A percentile compares a stretch with the other conserved stretches of the same genome.
Conservation (phyloP, 2,797 vertebrate genomes). For the Spinus olivaceus region DNA sequence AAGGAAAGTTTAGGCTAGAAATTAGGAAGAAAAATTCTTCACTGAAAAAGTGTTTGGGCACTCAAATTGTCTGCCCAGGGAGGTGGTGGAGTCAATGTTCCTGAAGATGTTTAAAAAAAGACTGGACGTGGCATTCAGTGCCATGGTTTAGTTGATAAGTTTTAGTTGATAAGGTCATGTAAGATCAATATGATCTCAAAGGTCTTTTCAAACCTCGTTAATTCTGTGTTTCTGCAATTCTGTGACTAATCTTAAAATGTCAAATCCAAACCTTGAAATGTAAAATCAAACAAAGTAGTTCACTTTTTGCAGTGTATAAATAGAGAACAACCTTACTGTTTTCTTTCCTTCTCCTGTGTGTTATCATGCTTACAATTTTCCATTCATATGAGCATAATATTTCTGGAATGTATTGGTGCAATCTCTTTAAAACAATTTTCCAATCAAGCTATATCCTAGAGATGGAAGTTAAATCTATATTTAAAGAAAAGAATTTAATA, state of each 20-base stretch:
- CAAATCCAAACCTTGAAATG: background rate
- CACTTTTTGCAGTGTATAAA: background rate
- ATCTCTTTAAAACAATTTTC: constrained; percentile 53
- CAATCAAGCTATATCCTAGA: constrained; percentile 54
- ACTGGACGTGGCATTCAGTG: background rate
- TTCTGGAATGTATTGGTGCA: background rate
- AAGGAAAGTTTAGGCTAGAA: background rate
- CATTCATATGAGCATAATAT: constrained; percentile 13
- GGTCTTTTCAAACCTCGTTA: background rate
- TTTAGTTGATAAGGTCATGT: background rate
- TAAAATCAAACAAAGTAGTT: background rate
- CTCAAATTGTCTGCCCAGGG: background rate
- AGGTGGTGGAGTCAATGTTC: background rate
- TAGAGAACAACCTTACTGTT: background rate
- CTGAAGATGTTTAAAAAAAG: background rate
- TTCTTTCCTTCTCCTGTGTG: background rate
- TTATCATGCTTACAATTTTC: background rate
- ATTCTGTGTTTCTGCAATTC: background rate
- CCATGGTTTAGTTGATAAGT: background rate
- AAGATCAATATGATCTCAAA: background rate
- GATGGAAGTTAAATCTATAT: constrained; percentile 34
- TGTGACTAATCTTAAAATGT: background rate
- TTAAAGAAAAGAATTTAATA: constrained; percentile 36
- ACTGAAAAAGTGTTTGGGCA: background rate
- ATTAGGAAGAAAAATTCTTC: background rate